Conservation (phyloP, 1,140 invertebrate species). For the Melitaea cinxia region DNA sequence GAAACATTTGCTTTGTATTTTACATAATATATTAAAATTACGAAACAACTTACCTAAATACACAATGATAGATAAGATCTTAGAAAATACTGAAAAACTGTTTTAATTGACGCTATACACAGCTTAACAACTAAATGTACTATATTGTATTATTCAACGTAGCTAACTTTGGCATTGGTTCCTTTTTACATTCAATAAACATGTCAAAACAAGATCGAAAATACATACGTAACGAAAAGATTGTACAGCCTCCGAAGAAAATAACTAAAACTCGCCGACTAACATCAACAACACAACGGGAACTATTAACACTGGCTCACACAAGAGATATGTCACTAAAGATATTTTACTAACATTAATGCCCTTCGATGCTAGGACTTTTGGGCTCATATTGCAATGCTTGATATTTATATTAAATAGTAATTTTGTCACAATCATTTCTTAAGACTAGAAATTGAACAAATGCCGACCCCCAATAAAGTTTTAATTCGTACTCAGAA, state of each 20-base stretch:
- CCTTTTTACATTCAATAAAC: slow-evolving; percentile 75
- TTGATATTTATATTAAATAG: slow-evolving; percentile 44
- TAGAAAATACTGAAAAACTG: slow-evolving; percentile 75
- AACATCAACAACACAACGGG: slow-evolving; percentile 73
- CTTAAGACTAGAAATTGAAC: slow-evolving; percentile 80
- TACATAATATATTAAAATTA: slow-evolving; percentile 74
- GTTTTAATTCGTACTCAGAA: slow-evolving; percentile 30
- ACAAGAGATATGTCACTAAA: slow-evolving; percentile 72
- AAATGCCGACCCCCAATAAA: slow-evolving; percentile 46
- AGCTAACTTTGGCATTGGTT: slow-evolving; percentile 82
- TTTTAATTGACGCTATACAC: slow-evolving; percentile 81
- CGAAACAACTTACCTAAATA: slow-evolving; percentile 70
- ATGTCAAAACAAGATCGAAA: slow-evolving; percentile 71
- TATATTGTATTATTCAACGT: slow-evolving; percentile 72
- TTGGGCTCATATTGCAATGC: slow-evolving; percentile 74
- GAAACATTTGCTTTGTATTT: slow-evolving; percentile 78
- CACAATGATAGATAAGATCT: slow-evolving; percentile 73
- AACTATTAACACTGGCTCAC: slow-evolving; percentile 65
- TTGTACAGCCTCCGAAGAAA: slow-evolving; percentile 63
- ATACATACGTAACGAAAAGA: slow-evolving; percentile 59
- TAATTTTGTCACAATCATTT: slow-evolving; percentile 60
- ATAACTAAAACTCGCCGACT: slow-evolving; percentile 62
- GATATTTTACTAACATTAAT: slow-evolving; percentile 64
- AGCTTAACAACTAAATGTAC: slow-evolving; percentile 70
- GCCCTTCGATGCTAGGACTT: slow-evolving; percentile 67